Conservation (phyloP, 2,113 vertebrate genomes). For the Myiagra hebetior region DNA sequence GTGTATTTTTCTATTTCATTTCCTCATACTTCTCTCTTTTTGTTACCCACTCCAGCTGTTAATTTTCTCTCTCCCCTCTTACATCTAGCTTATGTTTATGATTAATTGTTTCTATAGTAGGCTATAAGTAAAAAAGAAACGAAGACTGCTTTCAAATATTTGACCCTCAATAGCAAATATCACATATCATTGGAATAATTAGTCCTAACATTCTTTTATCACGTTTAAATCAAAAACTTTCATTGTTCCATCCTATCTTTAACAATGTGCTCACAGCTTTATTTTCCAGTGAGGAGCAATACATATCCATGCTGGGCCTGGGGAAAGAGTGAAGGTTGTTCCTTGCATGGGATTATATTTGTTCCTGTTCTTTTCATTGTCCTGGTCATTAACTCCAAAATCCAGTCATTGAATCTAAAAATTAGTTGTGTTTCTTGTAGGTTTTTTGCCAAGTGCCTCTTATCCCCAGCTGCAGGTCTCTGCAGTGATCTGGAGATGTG, state of each 20-base stretch:
- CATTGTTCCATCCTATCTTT: background rate
- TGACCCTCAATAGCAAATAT: rapidly evolving
- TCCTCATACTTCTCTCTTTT: background rate
- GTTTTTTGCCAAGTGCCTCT: background rate
- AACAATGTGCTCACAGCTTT: background rate
- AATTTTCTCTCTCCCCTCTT: background rate
- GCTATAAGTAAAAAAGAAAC: background rate
- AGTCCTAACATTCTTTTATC: background rate
- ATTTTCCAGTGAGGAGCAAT: background rate
- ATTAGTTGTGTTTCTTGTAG: background rate
- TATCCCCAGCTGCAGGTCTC: background rate
- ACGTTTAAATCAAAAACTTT: background rate
- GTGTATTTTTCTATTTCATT: background rate
- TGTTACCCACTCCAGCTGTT: background rate
- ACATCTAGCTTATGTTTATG: background rate
- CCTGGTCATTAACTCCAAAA: background rate
- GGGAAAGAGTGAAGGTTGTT: background rate
- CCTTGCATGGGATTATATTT: background rate
- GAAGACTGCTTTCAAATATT: background rate
- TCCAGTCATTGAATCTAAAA: background rate
- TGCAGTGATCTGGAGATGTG: background rate
- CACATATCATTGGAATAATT: background rate
- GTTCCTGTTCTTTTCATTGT: background rate
- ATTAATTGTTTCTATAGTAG: background rate
- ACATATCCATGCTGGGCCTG: background rate